A percentile compares a stretch with the other conserved stretches of the same genome.
phyloP scores from a whole-genome alignment of 2,888 invertebrate genomes.

The Eristalinus aeneus region DNA sequence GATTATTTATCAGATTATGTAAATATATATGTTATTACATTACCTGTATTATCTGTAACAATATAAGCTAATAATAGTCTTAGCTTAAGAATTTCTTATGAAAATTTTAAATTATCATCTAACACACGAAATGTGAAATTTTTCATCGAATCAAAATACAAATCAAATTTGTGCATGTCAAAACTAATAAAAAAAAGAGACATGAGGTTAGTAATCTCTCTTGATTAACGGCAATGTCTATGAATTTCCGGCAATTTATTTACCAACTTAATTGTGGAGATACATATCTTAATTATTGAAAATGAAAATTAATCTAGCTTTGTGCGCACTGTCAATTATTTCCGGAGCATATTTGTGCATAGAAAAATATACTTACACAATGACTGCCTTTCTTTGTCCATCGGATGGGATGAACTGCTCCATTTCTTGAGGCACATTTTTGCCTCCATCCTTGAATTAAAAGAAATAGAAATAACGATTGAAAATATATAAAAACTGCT shows the following conservation, averaged over 20 bases:
- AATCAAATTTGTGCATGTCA: neutral
- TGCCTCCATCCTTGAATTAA: conserved; percentile 76
- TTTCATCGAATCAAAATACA: neutral
- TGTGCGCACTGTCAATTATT: conserved; percentile 1
- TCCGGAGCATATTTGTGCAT: neutral
- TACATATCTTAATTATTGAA: conserved; percentile 34
- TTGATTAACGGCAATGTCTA: conserved; percentile 10
- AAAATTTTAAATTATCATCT: too few relatives aligned
- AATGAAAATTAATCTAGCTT: conserved; percentile 31
- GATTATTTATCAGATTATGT: too few relatives aligned
- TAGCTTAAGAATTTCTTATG: too few relatives aligned
- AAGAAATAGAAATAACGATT: conserved; percentile 4
- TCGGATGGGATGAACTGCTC: conserved; percentile 89
- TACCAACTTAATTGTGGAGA: conserved; percentile 20
- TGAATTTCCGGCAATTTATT: conserved; percentile 15
- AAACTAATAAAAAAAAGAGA: conserved; percentile 9
- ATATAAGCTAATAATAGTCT: too few relatives aligned
- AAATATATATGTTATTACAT: too few relatives aligned
- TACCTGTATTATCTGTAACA: too few relatives aligned
- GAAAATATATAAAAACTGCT: neutral
- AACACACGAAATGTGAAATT: neutral
- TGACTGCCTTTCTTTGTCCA: conserved; percentile 79
- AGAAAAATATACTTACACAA: conserved; percentile 75
- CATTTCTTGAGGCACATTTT: conserved; percentile 85
- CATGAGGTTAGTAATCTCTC: neutral